Evolutionary conservation across 23 tunicate genomes (phyloP), one percentile per base, ranked within the genome.

Genomic region (Halocynthia aurantium): DNA sequence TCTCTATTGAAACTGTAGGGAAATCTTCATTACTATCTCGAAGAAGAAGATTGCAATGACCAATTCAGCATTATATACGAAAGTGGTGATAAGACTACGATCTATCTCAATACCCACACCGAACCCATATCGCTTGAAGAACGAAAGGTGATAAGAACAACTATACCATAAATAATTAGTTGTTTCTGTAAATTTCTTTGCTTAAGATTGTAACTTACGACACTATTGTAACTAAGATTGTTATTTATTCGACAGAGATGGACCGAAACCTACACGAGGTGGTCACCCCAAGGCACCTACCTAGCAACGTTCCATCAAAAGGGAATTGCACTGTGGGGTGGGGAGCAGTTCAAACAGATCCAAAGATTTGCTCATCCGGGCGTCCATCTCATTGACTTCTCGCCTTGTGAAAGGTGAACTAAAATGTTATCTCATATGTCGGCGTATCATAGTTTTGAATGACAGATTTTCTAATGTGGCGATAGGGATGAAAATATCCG

Each of bases 61-160:
- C 99, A 94, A 82, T 94, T 94, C 66, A 82, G 90, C 70, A 82
- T 89, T 10, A 94, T 85, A n/a, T 93, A 93, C 56, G 99, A 82
- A 50, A 88, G 90, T 15, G 96, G 93, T 10, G 83, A 81, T 21
- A 88, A 81, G 66, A 94, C 99, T 13, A 87, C 86, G 5, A 85
- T 88, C 50, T 81, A 64, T 77, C 87, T 88, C 68, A 94, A 94
- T 68, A 81, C 84, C 52, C 81, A 81, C 5, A 57, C 87, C 9
- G 99, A 85, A 74, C 86, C 94, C 9, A 49, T 49, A 2, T 51
- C 84, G 7, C 40, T 93, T 8, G 86, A 81, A 40, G 85, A 86
- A 75, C 62, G 98, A 67, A 71, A 84, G 80, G 98, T 92, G 72
- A 75, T 72, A 13, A 58, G n/a, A 58, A 58, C 15, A 15, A 13